phyloP scores from a whole-genome alignment of 2,113 vertebrate genomes.

The Galeopterus variegatus region DNA sequence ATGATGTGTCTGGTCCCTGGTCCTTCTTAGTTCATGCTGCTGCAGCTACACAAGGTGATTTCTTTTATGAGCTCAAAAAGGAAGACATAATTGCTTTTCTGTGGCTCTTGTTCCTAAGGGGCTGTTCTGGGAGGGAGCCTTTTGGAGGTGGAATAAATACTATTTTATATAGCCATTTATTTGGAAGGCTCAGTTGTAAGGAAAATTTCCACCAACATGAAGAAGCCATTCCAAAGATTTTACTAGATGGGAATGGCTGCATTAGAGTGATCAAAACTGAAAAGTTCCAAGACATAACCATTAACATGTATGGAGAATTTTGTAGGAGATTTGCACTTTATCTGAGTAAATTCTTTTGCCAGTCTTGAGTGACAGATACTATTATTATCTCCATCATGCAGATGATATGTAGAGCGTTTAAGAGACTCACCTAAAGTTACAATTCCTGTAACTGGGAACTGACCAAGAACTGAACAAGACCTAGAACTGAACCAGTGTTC shows the following conservation, averaged over 20 bases:
- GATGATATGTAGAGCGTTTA: background rate
- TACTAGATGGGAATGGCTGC: background rate
- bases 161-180: conserved; percentile 33
- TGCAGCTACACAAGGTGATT: background rate
- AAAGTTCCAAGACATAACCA: background rate
- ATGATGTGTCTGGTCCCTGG: background rate
- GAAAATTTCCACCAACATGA: conserved; percentile 31
- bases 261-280: background rate
- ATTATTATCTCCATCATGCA: background rate
- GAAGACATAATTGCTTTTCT: conserved; percentile 52
- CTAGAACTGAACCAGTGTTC: too few species aligned
- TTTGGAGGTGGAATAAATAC: background rate
- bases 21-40: conserved; percentile 32
- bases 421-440: background rate
- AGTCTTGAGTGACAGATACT: background rate
- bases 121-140: background rate
- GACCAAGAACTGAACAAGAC: background rate
- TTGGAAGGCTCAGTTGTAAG: conserved; percentile 7
- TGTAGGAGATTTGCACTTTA: background rate
- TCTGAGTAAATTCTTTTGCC: conserved; percentile 13
- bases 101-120: background rate
- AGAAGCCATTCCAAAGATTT: conserved; percentile 34
- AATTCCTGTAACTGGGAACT: background rate
- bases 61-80: background rate
- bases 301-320: conserved; percentile 5